A percentile compares a stretch with the other conserved stretches of the same genome.
Evolutionary conservation across 2,113 vertebrate genomes (phyloP).

Genomic region (Telmatochromis sp.): DNA sequence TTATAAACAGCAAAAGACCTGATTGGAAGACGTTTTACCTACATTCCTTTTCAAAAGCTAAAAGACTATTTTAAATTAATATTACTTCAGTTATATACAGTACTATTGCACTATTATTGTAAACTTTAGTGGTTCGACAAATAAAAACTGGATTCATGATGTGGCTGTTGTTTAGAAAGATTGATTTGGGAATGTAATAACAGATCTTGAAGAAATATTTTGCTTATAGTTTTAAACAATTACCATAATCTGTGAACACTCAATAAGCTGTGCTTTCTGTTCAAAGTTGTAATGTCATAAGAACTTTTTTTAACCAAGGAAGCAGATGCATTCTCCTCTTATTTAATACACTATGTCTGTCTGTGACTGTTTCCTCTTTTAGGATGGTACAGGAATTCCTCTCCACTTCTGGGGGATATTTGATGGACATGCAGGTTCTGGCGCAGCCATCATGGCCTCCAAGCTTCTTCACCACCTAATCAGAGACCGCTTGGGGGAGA

Average conservation of each 20-base stretch:
- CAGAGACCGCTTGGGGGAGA: constrained; percentile 82
- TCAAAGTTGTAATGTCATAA: background rate
- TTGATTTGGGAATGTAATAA: background rate
- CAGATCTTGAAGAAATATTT: background rate
- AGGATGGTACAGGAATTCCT: constrained; percentile 78
- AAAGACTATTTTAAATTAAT: background rate
- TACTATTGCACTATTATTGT: background rate
- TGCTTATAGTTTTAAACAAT: background rate
- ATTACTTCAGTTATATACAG: background rate
- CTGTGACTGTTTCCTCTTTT: background rate
- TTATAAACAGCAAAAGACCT: background rate
- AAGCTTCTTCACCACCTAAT: constrained; percentile 86
- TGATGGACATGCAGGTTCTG: constrained; percentile 90
- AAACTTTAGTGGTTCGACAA: background rate
- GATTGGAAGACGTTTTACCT: background rate
- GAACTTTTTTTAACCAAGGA: background rate
- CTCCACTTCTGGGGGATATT: constrained; percentile 93
- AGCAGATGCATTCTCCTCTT: background rate
- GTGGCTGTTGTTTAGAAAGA: background rate
- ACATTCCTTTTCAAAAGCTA: background rate
- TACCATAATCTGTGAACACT: background rate
- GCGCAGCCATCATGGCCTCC: constrained; percentile 87
- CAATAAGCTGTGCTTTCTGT: background rate
- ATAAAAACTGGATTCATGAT: background rate
- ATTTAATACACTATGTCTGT: background rate